Conservation (phyloP, 2,888 invertebrate species). For the Nipponacmea schrenckii region DNA sequence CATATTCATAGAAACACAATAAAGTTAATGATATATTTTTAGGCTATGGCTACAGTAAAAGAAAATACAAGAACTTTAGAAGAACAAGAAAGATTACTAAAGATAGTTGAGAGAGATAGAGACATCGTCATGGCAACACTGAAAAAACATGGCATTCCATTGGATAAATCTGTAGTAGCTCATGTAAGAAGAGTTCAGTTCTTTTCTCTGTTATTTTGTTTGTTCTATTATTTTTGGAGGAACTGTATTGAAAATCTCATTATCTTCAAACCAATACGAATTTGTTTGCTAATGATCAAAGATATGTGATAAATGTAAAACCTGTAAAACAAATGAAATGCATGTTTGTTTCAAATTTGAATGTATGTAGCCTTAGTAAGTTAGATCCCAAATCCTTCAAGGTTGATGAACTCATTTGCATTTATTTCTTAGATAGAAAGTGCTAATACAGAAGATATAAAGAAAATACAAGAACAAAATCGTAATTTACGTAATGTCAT, state of each 20-base stretch:
- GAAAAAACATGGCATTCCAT: constrained; percentile 54
- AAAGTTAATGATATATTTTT: constrained; percentile 17
- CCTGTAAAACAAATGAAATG: no score
- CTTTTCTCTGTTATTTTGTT: no score
- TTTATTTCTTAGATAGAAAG: background rate
- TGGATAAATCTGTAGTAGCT: constrained; percentile 46
- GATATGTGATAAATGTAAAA: no score
- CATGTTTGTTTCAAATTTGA: no score
- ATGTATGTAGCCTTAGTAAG: no score
- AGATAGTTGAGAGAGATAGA: constrained; percentile 50
- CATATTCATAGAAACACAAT: no score
- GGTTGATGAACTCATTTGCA: background rate
- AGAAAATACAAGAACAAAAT: constrained; percentile 59
- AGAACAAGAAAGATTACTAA: constrained; percentile 49
- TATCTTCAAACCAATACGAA: no score
- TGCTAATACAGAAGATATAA: constrained; percentile 34
- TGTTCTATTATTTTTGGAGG: no score
- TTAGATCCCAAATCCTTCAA: no score
- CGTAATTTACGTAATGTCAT: constrained; percentile 57
- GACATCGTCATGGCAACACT: constrained; percentile 54
- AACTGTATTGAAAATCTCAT: no score
- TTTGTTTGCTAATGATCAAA: no score
- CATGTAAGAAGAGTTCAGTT: constrained; percentile 18
- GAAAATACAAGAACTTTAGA: constrained; percentile 55
- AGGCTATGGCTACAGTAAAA: constrained; percentile 57